phyloP scores from a whole-genome alignment of 2,113 vertebrate genomes.

The Colaptes auratus region DNA sequence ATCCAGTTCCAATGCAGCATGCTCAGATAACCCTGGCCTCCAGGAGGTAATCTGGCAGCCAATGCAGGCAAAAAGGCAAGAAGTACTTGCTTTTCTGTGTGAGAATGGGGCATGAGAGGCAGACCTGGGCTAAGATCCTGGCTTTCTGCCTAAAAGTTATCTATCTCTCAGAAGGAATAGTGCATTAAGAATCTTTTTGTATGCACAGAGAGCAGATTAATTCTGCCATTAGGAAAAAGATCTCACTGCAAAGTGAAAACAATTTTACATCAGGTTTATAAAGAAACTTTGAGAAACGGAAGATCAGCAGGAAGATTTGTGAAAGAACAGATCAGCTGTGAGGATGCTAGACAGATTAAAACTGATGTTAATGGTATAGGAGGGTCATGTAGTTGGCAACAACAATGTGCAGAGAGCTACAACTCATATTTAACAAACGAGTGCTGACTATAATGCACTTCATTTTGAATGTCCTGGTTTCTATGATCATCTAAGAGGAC shows the following conservation, averaged over 20 bases:
- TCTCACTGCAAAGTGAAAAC: background rate
- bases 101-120: background rate
- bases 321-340: background rate
- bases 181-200: background rate
- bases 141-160: background rate
- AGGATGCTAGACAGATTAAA: background rate
- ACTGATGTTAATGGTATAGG: background rate
- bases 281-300: background rate
- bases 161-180: background rate
- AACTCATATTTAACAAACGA: background rate
- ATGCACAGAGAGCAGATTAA: background rate
- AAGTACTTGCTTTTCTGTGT: background rate
- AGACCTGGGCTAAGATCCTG: background rate
- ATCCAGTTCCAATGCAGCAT: background rate
- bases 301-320: background rate
- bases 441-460: background rate
- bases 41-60: background rate
- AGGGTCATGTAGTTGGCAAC: background rate
- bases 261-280: background rate
- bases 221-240: background rate
- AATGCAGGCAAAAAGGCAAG: background rate
- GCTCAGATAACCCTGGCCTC: slow-evolving; percentile 7
- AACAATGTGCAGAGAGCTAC: background rate
- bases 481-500: background rate
- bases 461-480: background rate